Evolutionary conservation across 35 echinoderm and acorn worm species (phyloP).

Genomic region (Ophiothrix spiculata): DNA sequence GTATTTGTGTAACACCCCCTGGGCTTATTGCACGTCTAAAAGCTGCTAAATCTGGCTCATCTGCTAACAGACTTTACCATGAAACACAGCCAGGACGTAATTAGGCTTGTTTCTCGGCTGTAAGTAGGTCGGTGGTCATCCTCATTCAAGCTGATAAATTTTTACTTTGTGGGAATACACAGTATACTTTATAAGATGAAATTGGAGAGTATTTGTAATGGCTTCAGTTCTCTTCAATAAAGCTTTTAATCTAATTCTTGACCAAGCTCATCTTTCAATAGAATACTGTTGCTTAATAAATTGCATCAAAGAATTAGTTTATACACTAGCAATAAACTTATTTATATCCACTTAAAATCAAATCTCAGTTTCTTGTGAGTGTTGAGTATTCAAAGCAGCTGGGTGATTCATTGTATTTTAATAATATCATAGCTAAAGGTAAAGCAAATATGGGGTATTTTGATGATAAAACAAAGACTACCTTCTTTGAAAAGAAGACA

Average conservation of each 20-base stretch:
- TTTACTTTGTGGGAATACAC: background rate
- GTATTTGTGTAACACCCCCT: too few species aligned
- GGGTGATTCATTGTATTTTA: too few species aligned
- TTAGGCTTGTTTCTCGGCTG: background rate
- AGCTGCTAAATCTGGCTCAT: background rate
- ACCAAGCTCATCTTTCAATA: background rate
- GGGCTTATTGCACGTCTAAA: background rate
- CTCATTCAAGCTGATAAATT: background rate
- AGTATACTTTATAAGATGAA: background rate
- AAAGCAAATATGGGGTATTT: too few species aligned
- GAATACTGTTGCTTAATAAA: background rate
- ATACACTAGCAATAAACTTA: background rate
- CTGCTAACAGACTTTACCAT: background rate
- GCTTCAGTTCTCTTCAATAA: background rate
- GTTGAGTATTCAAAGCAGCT: too few species aligned
- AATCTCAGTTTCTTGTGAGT: too few species aligned
- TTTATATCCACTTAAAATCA: too few species aligned
- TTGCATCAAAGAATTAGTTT: background rate
- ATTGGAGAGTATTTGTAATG: background rate
- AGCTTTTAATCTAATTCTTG: background rate
- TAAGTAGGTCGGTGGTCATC: background rate
- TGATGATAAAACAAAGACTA: too few species aligned
- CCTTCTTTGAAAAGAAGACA: too few species aligned
- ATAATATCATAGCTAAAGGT: too few species aligned
- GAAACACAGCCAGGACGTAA: background rate